Evolutionary conservation across 2,113 vertebrate genomes (phyloP).

Genomic region (Epinephelus cyanopodus): DNA sequence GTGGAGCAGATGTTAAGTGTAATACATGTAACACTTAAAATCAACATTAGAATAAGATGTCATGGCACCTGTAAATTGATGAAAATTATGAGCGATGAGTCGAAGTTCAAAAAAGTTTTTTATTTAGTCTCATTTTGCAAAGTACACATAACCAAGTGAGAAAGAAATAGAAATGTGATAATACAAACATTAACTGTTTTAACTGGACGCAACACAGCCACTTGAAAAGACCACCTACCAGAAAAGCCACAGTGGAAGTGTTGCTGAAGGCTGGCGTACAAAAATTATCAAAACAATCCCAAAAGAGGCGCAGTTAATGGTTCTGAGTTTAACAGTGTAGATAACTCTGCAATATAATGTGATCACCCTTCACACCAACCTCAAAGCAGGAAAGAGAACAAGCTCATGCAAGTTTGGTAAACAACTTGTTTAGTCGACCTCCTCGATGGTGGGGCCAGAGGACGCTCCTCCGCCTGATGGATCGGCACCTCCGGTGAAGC

Average conservation of each 20-base stretch:
- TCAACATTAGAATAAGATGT: background rate
- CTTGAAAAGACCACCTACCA: background rate
- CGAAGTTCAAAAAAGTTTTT: constrained; percentile 24
- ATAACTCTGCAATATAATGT: constrained; percentile 6
- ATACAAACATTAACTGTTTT: constrained; percentile 54
- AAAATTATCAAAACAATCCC: constrained; percentile 9
- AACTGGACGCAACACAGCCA: constrained; percentile 29
- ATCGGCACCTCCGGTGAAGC: constrained; percentile 74
- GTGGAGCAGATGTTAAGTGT: too few species aligned
- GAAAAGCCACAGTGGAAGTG: constrained; percentile 19
- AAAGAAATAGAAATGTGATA: constrained; percentile 1
- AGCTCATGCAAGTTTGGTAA: constrained; percentile 12
- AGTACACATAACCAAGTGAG: background rate
- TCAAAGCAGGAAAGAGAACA: constrained; percentile 13
- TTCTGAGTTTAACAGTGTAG: background rate
- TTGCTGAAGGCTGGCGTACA: constrained; percentile 14
- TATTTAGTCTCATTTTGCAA: constrained; percentile 35
- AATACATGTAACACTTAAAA: background rate
- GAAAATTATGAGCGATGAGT: background rate
- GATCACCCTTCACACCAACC: background rate
- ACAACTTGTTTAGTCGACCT: constrained; percentile 78
- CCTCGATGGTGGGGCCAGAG: constrained; percentile 84
- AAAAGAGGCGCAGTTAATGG: background rate
- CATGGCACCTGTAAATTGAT: background rate
- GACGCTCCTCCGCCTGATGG: constrained; percentile 73